A percentile compares a stretch with the other conserved stretches of the same genome.
These are phyloP conservation scores for Leptoteleia sp. DNA, from an alignment of 1,140 invertebrate genomes.

Conservation along the genomic window DNA sequence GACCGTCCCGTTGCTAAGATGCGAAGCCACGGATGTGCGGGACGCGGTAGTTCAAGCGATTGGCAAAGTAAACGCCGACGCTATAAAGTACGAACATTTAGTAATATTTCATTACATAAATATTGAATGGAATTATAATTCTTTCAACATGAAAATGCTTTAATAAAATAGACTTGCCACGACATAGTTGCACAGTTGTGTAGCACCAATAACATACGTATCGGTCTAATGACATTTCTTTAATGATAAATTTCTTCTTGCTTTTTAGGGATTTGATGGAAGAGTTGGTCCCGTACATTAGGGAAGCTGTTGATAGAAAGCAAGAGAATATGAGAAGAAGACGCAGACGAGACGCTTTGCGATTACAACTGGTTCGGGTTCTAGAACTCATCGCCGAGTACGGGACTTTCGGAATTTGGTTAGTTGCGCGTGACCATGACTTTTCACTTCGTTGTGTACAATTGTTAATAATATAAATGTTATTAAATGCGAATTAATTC, in stretches of 20 bases:
- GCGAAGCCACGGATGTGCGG: slow-evolving; percentile 95
- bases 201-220: too few species aligned
- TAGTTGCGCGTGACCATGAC: too few species aligned
- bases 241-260: too few species aligned
- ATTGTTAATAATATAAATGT: too few species aligned
- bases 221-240: too few species aligned
- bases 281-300: slow-evolving; percentile 93
- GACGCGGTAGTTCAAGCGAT: slow-evolving; percentile 96
- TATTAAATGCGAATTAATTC: too few species aligned
- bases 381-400: slow-evolving; percentile 95
- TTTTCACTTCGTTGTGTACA: too few species aligned
- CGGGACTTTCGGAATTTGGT: slow-evolving; percentile 95
- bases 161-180: too few species aligned
- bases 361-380: slow-evolving; percentile 94
- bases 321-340: slow-evolving; percentile 97
- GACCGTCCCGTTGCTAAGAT: slow-evolving; percentile 92
- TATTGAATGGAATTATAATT: too few species aligned
- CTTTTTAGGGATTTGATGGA: slow-evolving; percentile 95
- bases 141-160: too few species aligned
- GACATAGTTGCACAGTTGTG: too few species aligned
- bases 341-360: slow-evolving; percentile 93
- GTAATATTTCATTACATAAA: too few species aligned
- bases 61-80: slow-evolving; percentile 95
- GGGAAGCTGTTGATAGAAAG: slow-evolving; percentile 98
- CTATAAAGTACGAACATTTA: slow-evolving; percentile 93